Conservation (phyloP, 2,113 vertebrate species). For the Candoia aspera region DNA sequence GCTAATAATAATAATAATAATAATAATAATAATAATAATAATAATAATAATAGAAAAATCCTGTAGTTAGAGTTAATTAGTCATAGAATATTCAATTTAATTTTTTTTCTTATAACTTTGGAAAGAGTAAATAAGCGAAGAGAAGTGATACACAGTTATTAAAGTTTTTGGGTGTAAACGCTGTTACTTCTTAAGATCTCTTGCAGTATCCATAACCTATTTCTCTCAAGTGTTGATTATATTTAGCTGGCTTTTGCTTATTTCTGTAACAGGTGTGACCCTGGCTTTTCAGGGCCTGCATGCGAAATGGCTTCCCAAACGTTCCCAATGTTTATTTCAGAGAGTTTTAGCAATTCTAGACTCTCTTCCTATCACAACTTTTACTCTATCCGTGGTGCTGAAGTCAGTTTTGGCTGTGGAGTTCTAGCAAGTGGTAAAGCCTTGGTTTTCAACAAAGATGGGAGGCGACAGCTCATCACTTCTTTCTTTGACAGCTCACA, state of each 20-base stretch:
- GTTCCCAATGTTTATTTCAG: conserved; percentile 92
- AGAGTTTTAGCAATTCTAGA: conserved; percentile 89
- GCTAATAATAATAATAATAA: not conserved
- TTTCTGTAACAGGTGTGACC: conserved; percentile 83
- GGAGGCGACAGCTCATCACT: conserved; percentile 90
- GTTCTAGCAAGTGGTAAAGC: conserved; percentile 96
- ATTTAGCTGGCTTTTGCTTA: not conserved
- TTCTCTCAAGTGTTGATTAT: not conserved
- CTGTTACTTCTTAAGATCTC: not conserved
- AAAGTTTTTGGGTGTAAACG: not conserved
- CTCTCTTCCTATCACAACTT: conserved; percentile 98
- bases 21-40: not conserved
- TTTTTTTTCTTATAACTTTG: too few relatives aligned
- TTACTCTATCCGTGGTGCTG: conserved; percentile 92
- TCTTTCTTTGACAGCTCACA: conserved; percentile 95
- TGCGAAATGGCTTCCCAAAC: conserved; percentile 95
- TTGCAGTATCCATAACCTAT: not conserved
- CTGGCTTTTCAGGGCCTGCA: conserved; percentile 92
- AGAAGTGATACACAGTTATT: not conserved
- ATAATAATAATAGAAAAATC: not conserved
- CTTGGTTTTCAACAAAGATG: conserved; percentile 94
- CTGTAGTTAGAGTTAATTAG: not conserved
- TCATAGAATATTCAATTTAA: not conserved
- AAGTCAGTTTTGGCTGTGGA: conserved; percentile 96
- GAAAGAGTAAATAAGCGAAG: not conserved